Conservation (phyloP, 2,797 vertebrate genomes). For the Lycodopsis pacificus region DNA sequence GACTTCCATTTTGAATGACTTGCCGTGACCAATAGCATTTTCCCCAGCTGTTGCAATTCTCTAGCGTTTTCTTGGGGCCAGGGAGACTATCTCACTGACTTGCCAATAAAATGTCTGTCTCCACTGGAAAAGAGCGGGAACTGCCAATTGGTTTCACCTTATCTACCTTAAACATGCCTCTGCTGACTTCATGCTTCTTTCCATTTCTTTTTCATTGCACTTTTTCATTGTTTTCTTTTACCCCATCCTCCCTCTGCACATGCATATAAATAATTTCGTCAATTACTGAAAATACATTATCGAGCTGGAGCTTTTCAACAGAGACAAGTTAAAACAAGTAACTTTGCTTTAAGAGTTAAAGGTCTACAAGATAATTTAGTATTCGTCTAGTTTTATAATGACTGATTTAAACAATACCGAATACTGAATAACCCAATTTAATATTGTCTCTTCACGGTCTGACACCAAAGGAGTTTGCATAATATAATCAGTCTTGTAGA, state of each 20-base stretch:
- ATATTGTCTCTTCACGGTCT: constrained; percentile 11
- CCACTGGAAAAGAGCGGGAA: constrained; percentile 74
- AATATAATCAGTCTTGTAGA: constrained; percentile 16
- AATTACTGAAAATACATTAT: constrained; percentile 52
- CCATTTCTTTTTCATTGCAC: constrained; percentile 60
- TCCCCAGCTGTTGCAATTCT: constrained; percentile 80
- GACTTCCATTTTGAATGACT: constrained; percentile 77
- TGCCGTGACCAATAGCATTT: constrained; percentile 82
- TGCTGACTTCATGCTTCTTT: constrained; percentile 72
- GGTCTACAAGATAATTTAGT: constrained; percentile 4
- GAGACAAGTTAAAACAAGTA: constrained; percentile 36
- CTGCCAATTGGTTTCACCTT: constrained; percentile 81
- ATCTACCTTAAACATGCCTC: constrained; percentile 84
- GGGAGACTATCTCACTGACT: constrained; percentile 75
- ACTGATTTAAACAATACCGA: constrained; percentile 30
- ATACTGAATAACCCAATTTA: constrained; percentile 7
- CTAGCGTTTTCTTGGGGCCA: constrained; percentile 72
- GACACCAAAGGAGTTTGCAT: constrained; percentile 9
- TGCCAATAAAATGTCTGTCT: constrained; percentile 81
- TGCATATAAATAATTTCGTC: constrained; percentile 43
- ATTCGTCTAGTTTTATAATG: constrained; percentile 3
- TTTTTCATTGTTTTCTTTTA: constrained; percentile 59
- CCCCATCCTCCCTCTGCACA: constrained; percentile 34
- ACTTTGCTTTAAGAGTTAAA: constrained; percentile 21
- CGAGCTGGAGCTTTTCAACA: constrained; percentile 23